These are phyloP conservation scores for Pseudomyrmex gracilis DNA, from an alignment of 1,140 invertebrate species.

Conservation along the genomic window DNA sequence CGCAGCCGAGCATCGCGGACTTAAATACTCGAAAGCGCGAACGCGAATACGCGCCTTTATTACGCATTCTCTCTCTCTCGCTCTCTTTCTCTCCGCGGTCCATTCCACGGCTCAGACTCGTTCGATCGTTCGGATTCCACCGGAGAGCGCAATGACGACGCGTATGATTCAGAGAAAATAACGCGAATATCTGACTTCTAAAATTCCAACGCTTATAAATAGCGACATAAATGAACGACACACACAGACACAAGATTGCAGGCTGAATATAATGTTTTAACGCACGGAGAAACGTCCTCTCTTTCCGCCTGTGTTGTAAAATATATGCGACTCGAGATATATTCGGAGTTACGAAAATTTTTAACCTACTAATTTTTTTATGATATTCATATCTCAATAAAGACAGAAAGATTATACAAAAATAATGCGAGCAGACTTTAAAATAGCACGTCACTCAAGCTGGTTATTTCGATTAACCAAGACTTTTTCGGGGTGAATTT, in stretches of 20 bases:
- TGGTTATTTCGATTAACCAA: not conserved
- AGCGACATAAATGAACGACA: not conserved
- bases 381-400: too few species aligned
- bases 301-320: not conserved
- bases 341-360: not conserved
- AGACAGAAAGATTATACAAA: too few species aligned
- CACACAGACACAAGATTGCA: not conserved
- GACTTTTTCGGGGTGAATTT: not conserved
- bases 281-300: not conserved
- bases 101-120: not conserved
- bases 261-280: not conserved
- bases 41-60: constrained; percentile 35
- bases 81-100: not conserved
- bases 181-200: not conserved
- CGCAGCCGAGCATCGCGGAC: not conserved
- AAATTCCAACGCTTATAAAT: constrained; percentile 30
- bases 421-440: too few species aligned
- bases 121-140: not conserved
- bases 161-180: not conserved
- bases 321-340: constrained; percentile 12
- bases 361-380: too few species aligned
- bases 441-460: not conserved
- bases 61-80: not conserved
- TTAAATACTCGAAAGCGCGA: constrained; percentile 55
- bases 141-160: not conserved